A percentile compares a stretch with the other conserved stretches of the same genome.
Evolutionary conservation across 2,113 vertebrate species (phyloP).

Genomic region (Corythornis vintsioides): DNA sequence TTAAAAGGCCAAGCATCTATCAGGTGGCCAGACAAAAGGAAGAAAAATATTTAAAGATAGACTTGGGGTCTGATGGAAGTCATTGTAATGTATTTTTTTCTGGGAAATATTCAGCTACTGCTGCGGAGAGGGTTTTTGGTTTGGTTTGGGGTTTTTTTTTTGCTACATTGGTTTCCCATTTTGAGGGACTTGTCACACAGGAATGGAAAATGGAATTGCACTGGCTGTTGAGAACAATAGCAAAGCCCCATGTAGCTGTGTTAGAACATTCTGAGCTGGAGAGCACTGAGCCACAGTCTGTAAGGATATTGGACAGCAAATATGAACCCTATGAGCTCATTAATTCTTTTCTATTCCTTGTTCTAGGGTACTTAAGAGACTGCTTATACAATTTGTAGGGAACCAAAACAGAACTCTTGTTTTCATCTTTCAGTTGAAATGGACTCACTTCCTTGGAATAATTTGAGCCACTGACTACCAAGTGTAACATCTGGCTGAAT

Average conservation of each 20-base stretch:
- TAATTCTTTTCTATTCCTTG: background rate
- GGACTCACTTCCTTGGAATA: constrained; percentile 6
- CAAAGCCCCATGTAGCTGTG: accelerated
- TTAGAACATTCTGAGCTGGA: background rate
- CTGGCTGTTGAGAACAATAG: background rate
- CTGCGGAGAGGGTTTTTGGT: background rate
- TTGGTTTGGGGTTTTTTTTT: background rate
- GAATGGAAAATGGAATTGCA: background rate
- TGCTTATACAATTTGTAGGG: background rate
- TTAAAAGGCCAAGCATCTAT: background rate
- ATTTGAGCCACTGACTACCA: background rate
- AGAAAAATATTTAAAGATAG: background rate
- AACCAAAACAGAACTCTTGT: background rate
- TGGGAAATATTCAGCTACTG: background rate
- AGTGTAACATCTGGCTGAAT: background rate
- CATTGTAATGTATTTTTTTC: background rate
- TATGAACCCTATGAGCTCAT: background rate
- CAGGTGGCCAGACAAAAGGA: background rate
- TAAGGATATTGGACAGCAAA: background rate
- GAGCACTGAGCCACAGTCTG: background rate
- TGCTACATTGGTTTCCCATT: background rate
- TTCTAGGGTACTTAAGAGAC: background rate
- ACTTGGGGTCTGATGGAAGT: background rate
- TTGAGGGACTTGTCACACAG: background rate
- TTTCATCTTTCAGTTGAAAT: background rate